Percentiles rank a stretch among this genome's conserved stretches.
Conservation (phyloP, 2,888 invertebrate genomes). For the Epinotia nisella region DNA sequence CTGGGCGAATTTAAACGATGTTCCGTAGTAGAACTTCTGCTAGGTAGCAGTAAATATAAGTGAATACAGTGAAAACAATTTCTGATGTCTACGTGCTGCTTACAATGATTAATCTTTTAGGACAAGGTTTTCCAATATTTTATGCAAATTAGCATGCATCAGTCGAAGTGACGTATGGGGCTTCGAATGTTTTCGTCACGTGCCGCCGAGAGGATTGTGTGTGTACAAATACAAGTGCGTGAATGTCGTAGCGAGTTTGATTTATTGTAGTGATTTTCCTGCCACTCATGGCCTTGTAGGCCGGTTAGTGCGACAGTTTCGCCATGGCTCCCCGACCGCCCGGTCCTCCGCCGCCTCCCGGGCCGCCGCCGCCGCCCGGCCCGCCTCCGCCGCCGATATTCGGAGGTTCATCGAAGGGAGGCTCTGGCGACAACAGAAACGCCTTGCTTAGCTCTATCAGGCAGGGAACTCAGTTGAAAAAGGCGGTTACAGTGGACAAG, state of each 20-base stretch:
- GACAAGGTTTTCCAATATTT: conserved; percentile 77
- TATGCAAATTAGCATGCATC: conserved; percentile 77
- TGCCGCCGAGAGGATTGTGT: conserved; percentile 47
- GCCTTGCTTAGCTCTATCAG: conserved; percentile 93
- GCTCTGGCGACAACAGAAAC: conserved; percentile 86
- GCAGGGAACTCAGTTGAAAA: conserved; percentile 92
- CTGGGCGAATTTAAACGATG: conserved; percentile 28
- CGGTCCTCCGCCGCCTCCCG: conserved; percentile 87
- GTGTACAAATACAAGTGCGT: conserved; percentile 49
- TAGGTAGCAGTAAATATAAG: conserved; percentile 52
- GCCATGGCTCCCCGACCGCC: conserved; percentile 82
- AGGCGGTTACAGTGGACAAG: conserved; percentile 95
- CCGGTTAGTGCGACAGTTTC: conserved; percentile 52
- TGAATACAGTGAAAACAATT: conserved; percentile 71
- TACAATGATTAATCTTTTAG: conserved; percentile 77
- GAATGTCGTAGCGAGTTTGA: conserved; percentile 35
- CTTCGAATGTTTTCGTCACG: conserved; percentile 48
- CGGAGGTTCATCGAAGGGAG: conserved; percentile 73
- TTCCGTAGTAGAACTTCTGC: conserved; percentile 5
- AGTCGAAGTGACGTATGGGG: conserved; percentile 48
- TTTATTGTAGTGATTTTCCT: conserved; percentile 42
- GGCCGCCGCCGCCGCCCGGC: conserved; percentile 87
- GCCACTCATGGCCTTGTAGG: conserved; percentile 60
- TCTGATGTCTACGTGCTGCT: conserved; percentile 78
- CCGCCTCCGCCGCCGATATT: conserved; percentile 84